Base-by-base conservation (phyloP, 1,140 invertebrate species). In the Nautilus pompilius region DNA sequence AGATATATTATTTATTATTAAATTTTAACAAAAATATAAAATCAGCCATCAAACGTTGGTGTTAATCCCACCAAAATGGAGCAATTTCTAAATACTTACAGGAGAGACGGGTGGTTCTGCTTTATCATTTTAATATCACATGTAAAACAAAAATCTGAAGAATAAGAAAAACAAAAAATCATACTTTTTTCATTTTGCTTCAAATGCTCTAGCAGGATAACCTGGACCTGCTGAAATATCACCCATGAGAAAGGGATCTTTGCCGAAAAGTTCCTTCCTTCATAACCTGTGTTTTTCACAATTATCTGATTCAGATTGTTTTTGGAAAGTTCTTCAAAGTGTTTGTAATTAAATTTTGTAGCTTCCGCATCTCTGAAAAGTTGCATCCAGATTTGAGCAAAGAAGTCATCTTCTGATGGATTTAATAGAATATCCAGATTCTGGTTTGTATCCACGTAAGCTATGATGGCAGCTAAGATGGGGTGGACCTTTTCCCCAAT, bases 221-320 rank as follows among this genome's bases (percentile, higher is more conserved):
- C 60, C 26, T 77, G 70, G n/a, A 75, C 62, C 30, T 67, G 65
- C 26, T 69, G 56, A 22, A 58, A 65, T 28, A 71, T 63, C 26
- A 76, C 17, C 75, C 75, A 77, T 2, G 72, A 75, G 49, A 77
- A 77, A 2, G 75, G 73, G 22, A 75, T 49, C 17, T 34, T 17
- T 6, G 59, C 45, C 20, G 55, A 29, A 30, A 76, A 70, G 24
- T 57, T 36, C 3, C 10, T 5, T 41, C 65, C 65, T 3, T 59
- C 58, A 51, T 51, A 32, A 0, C 67, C 66, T 3, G 63, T 68
- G 15, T 62, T 58, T 45, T 53, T 58, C 2, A 69, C 66, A 17
- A 65, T 33, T 41, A 72, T 58, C 56, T 75, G 68, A n/a, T 46
- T 55, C 49, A 73, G 60, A 33, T 73, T 68, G 13, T 58, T 55